Conservation (phyloP, 2,113 vertebrate species). For the Dryoscopus gambensis region DNA sequence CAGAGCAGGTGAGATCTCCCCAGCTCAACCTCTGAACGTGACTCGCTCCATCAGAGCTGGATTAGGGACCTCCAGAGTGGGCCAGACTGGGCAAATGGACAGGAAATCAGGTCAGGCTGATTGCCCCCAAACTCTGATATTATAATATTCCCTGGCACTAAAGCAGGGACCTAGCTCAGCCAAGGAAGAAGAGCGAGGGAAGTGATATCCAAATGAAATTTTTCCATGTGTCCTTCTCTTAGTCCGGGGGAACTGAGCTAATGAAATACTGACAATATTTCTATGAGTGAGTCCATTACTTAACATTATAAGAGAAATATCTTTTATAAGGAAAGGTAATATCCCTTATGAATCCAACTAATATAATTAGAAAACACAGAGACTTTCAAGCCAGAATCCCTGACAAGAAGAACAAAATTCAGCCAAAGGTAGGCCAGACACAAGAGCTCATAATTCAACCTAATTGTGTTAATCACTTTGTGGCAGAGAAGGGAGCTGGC, state of each 20-base stretch:
- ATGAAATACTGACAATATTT: neutral
- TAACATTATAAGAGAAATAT: neutral
- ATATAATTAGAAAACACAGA: neutral
- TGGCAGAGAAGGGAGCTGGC: neutral
- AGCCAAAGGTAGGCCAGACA: neutral
- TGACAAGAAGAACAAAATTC: neutral
- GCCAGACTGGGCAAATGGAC: neutral
- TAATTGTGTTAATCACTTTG: neutral
- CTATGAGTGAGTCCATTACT: neutral
- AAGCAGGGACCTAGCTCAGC: neutral
- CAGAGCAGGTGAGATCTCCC: accelerated
- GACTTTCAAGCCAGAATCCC: neutral
- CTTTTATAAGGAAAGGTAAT: neutral
- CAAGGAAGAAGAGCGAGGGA: neutral
- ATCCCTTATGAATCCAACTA: neutral
- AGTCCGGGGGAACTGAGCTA: neutral
- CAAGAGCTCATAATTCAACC: neutral
- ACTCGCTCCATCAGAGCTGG: neutral
- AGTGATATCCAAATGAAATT: neutral
- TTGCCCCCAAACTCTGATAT: neutral
- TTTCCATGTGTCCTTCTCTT: neutral
- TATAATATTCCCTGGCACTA: neutral
- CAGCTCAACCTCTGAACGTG: neutral
- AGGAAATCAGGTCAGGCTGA: neutral
- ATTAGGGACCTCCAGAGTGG: neutral